These are phyloP conservation scores for Athetis lepigone DNA, from an alignment of 2,888 invertebrate species.

Conservation along the genomic window DNA sequence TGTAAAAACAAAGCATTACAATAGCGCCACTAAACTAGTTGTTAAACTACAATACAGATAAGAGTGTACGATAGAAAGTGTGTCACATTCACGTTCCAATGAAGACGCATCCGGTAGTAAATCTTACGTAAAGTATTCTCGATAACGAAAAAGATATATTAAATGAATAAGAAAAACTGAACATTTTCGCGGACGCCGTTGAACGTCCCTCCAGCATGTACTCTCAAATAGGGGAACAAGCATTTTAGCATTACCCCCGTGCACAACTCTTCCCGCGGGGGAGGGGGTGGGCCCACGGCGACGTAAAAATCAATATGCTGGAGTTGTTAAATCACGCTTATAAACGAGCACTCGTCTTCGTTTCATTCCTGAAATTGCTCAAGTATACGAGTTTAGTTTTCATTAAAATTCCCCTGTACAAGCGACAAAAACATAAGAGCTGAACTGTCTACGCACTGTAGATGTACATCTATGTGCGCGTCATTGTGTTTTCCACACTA, in stretches of 20 bases:
- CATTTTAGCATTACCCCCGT: constrained; percentile 91
- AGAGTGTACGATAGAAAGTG: constrained; percentile 85
- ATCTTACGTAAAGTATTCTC: constrained; percentile 83
- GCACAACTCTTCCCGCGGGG: constrained; percentile 90
- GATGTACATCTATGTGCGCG: constrained; percentile 17
- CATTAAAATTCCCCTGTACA: constrained; percentile 66
- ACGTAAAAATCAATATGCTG: constrained; percentile 92
- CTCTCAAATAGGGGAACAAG: constrained; percentile 91
- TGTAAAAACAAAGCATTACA: constrained; percentile 78
- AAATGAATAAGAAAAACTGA: constrained; percentile 74
- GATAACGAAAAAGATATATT: constrained; percentile 77
- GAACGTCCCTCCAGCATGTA: constrained; percentile 89
- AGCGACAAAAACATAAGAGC: constrained; percentile 53
- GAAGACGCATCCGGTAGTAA: constrained; percentile 87
- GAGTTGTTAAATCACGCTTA: constrained; percentile 94
- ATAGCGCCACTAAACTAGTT: constrained; percentile 77
- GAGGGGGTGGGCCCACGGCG: constrained; percentile 90
- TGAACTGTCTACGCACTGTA: constrained; percentile 28
- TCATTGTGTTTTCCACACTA: constrained; percentile 21
- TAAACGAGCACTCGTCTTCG: constrained; percentile 91
- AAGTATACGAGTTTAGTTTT: constrained; percentile 80
- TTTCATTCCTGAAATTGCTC: constrained; percentile 89
- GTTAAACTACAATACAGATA: constrained; percentile 85
- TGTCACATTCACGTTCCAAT: constrained; percentile 87
- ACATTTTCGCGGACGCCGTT: constrained; percentile 72